Evolutionary conservation across 2,888 invertebrate species (phyloP).

Genomic region (Pomacea canaliculata): DNA sequence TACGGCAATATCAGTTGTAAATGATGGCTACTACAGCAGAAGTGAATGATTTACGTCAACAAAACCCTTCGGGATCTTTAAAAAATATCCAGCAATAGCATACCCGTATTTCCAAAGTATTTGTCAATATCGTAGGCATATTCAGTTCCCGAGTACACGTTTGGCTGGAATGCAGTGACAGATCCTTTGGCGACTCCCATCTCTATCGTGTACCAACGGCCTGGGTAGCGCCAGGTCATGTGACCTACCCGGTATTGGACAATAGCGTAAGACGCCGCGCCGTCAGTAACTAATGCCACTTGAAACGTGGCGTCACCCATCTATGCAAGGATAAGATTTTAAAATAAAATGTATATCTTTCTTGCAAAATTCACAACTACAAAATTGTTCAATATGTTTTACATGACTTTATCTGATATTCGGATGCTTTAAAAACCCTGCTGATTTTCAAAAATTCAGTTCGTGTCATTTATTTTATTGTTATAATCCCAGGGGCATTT

Average conservation of each 20-base stretch:
- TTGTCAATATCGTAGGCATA: neutral
- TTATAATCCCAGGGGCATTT: too few relatives aligned
- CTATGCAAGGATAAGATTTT: neutral
- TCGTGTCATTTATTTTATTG: too few relatives aligned
- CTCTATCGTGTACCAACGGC: neutral
- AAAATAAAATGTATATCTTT: neutral
- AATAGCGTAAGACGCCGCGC: neutral
- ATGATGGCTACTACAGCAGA: neutral
- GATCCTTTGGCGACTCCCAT: conserved; percentile 4
- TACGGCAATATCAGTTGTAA: neutral
- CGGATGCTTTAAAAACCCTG: too few relatives aligned
- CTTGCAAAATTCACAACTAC: neutral
- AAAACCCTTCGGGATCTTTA: neutral
- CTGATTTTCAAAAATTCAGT: too few relatives aligned
- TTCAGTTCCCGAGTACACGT: neutral
- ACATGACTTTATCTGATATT: too few relatives aligned
- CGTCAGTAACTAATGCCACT: conserved; percentile 8
- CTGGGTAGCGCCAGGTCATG: conserved; percentile 7
- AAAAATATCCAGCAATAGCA: neutral
- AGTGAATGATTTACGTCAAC: neutral
- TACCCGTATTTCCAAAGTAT: neutral
- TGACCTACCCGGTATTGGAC: neutral
- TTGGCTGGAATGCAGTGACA: neutral
- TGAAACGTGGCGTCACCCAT: conserved; percentile 8
- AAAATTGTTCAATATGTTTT: neutral